Evolutionary conservation across 2,113 vertebrate genomes (phyloP), one percentile per base, ranked within the genome.

Genomic region (Phrynosoma platyrhinos): DNA sequence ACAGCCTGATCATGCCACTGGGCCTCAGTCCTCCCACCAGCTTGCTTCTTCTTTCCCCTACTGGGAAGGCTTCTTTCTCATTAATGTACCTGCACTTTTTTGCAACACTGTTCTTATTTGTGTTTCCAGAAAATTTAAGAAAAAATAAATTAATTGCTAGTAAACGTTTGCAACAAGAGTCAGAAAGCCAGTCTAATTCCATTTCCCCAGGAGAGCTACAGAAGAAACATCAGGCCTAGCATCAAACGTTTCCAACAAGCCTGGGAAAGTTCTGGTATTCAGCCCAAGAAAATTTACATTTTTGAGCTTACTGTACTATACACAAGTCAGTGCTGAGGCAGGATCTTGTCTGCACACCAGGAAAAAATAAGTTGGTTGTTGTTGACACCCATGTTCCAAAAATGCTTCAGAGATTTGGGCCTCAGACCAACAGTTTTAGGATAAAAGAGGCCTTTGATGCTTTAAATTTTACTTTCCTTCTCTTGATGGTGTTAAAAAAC

Each of bases 261-360:
- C 77, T 64, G n/a, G 80, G 85, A 76, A 72, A 91, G 85, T 74
- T 72, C 77, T 47, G 27, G 12, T 0, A 85, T 74, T 77, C 72
- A 47, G 27, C 25, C 0, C 0, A 58, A 27, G 79, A 88, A 81
- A 88, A 75, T 88, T 32, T n/a, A 87, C 78, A 25, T 1, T 52
- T 36, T 85, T 83, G 18, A 52, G 72, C 68, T 85, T 82, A 42
- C 36, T 40, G 32, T 64, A 40, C 4, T 25, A 16, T 16, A 16
- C 64, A 12, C 21, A 25, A 75, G 1, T 0, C 0, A 6, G 74
- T 69, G 52, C 21, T 32, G 0, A 25, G 32, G 2, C 0, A n/a
- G 64, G 42, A 84, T 25, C 66, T 25, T 20, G 40, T 79, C 40
- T 13, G 76, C 25, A 58, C 58, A 74, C 9, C 12, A 3, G 3